Base-by-base conservation (phyloP, 2,113 vertebrate genomes). In the Tyrannus savana region DNA sequence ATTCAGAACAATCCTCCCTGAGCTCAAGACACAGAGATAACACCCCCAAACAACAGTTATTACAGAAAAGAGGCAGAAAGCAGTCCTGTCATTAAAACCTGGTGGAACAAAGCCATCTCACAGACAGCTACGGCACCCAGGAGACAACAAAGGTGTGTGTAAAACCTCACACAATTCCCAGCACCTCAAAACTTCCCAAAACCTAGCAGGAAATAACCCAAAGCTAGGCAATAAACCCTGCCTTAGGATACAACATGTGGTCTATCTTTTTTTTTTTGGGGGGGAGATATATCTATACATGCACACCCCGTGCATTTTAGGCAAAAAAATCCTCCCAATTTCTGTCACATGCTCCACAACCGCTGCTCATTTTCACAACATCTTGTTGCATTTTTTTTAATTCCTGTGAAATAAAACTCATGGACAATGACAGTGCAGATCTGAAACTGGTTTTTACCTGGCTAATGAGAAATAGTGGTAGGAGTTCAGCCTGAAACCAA, bases 301-400 rank as follows among this genome's bases (percentile, higher is more conserved):
- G 5, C 8, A 30, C 5, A 31, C 2, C 2, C 3, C 28, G 14
- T 7, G 35, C 41, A 64, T 23, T 31, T 12, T 1, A 62, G 31
- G 30, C 1, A 42, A 49, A 77, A 73, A 73, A 59, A 28, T 27
- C 31, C 62, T 24, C 25, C 31, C 10, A 16, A 31, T 28, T 75
- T 66, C 17, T 3, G 5, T 30, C 19, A 14, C 0, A 0, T 63
- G 50, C 47, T 73, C 73, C 47, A 5, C 22, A 50, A 25, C 17
- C 37, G 19, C 2, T 13, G 50, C 31, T 89, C 42, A 7, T 12
- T 73, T 83, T 14, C 72, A 33, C 47, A 44, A 7, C 53, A 52
- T 22, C 46, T 35, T 12, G 10, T 5, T 62, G 44, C 7, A 14
- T 33, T 46, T 71, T 68, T 46, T 46, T 63, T 76, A 8, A 49